A percentile compares a stretch with the other conserved stretches of the same genome.
Conservation (phyloP, 2,797 vertebrate species). For the Phrynocephalus vlangalii region DNA sequence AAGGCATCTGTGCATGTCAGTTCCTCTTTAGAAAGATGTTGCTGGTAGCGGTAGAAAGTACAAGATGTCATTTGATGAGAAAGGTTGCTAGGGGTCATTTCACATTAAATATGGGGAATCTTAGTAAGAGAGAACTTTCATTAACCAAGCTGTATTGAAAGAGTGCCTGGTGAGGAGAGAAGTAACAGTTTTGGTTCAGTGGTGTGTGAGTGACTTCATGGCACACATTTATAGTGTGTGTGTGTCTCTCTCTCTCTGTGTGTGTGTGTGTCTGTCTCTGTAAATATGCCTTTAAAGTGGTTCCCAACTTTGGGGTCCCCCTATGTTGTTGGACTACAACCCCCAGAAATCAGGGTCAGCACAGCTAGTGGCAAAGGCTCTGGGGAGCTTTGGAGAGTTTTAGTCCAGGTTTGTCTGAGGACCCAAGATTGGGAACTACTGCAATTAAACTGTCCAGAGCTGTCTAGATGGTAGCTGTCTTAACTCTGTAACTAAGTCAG, state of each 20-base stretch:
- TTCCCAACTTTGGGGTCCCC: too few species aligned
- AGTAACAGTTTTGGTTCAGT: background rate
- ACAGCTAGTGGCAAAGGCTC: too few species aligned
- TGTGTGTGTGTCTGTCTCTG: too few species aligned
- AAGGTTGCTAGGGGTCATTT: background rate
- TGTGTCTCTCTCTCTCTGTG: too few species aligned
- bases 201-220: too few species aligned
- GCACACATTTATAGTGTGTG: too few species aligned
- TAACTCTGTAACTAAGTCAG: background rate
- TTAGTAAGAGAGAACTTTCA: background rate
- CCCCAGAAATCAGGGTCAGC: too few species aligned
- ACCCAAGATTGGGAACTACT: too few species aligned
- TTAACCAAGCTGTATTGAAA: background rate
- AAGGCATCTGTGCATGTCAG: background rate
- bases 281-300: too few species aligned
- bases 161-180: background rate
- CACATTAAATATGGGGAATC: background rate
- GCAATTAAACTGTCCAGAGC: background rate
- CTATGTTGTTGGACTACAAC: too few species aligned
- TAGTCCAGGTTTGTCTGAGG: too few species aligned
- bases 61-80: background rate
- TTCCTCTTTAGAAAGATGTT: background rate
- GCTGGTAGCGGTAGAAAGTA: background rate
- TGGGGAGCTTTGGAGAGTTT: too few species aligned
- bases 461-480: background rate